A percentile compares a stretch with the other conserved stretches of the same genome.
Conservation (phyloP, 2,888 invertebrate species). For the Tanytarsus gracilentus region DNA sequence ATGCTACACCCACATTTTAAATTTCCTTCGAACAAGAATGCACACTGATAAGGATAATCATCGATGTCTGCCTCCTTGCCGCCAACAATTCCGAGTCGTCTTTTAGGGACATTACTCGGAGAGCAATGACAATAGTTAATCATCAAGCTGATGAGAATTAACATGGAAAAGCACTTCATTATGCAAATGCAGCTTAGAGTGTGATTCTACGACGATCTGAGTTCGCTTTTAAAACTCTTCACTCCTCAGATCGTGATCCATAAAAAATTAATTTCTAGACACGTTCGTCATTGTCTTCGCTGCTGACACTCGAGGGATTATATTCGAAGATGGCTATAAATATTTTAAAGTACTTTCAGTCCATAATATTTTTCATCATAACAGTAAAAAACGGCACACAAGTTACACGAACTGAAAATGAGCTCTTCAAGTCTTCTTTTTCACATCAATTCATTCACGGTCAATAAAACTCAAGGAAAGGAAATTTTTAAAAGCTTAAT, state of each 20-base stretch:
- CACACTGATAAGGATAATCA: slow-evolving; percentile 13
- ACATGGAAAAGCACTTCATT: too few relatives aligned
- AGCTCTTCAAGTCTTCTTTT: background rate
- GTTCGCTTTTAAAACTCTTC: background rate
- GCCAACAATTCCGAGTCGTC: slow-evolving; percentile 16
- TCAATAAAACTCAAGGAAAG: background rate
- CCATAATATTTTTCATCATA: background rate
- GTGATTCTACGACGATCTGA: too few relatives aligned
- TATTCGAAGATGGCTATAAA: background rate
- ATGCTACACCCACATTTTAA: slow-evolving; percentile 21
- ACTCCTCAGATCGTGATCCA: background rate
- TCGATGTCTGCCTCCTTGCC: slow-evolving; percentile 3
- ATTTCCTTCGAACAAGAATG: background rate
- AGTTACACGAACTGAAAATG: slow-evolving; percentile 4
- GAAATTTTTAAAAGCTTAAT: too few relatives aligned
- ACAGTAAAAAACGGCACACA: background rate
- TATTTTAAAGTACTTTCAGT: background rate
- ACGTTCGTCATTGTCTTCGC: background rate
- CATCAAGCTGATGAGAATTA: background rate
- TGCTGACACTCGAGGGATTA: background rate
- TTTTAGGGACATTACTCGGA: background rate
- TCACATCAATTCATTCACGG: background rate
- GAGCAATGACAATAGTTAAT: background rate
- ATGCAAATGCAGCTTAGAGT: too few relatives aligned
- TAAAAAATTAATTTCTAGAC: slow-evolving; percentile 11